Base-by-base conservation (phyloP, 2,113 vertebrate genomes). In the Lepisosteus osseus region DNA sequence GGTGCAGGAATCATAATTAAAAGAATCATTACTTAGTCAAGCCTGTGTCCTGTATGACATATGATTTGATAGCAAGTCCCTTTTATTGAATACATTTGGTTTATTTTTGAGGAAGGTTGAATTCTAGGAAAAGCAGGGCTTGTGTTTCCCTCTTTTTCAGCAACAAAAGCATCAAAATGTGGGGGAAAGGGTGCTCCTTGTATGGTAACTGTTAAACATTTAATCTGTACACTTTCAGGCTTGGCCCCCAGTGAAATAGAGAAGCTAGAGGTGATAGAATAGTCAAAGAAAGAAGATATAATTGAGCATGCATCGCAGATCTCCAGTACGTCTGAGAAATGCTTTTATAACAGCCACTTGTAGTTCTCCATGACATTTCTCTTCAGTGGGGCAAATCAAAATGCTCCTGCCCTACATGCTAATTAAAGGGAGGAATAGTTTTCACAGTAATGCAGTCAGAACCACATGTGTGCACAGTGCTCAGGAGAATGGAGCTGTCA, bases 181-280 rank as follows among this genome's bases (percentile, higher is more conserved):
- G 15, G 54, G 42, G 56, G 61, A 51, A 42, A 67, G 3, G n/a
- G 54, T 56, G 54, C 7, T 15, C 15, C 54, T 42, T 73, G 72
- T 68, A 68, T 56, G 61, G 44, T 61, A 54, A 54, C 57, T 68
- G 12, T 47, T 55, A 54, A 47, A 68, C 67, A 69, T 54, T 74
- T 74, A 63, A 74, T 69, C 59, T 62, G 13, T 29, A 29, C 55
- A 29, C 29, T 54, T 56, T 74, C 56, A 62, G 45, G 63, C 62
- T 13, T 68, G 59, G 57, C 55, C 65, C 57, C 72, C 57, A 62
- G 71, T 73, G 57, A 68, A 61, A 42, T 40, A 43, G 41, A n/a
- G 41, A 43, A n/a, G 29, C 51, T 3, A 43, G 51, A 64, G 57
- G 59, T 54, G 67, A 42, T 15, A 13, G 72, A 17, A 63, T 17